Percentiles rank a stretch among this genome's conserved stretches.
Evolutionary conservation across 2,797 vertebrate species (phyloP).

Genomic region (Danionella dracula): DNA sequence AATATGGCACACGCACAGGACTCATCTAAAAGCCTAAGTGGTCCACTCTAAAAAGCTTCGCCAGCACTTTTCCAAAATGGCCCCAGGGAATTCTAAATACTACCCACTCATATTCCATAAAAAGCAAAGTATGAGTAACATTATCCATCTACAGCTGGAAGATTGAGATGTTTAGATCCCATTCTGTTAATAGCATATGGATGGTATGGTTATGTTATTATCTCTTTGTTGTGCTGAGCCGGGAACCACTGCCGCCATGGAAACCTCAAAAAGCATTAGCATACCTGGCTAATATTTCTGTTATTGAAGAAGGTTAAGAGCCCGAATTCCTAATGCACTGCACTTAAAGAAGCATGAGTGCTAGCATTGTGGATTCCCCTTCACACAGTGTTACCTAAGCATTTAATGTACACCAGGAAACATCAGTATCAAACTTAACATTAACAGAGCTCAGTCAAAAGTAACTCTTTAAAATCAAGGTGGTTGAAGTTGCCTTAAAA

Average conservation of each 20-base stretch:
- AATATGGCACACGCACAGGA: slow-evolving; percentile 13
- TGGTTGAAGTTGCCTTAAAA: too few species aligned
- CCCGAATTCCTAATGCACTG: slow-evolving; percentile 43
- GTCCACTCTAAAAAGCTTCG: slow-evolving; percentile 29
- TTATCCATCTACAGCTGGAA: slow-evolving; percentile 36
- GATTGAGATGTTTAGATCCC: slow-evolving; percentile 38
- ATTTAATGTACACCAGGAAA: background rate
- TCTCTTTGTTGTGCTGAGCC: slow-evolving; percentile 43
- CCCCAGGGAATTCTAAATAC: slow-evolving; percentile 43
- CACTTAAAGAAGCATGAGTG: slow-evolving; percentile 22
- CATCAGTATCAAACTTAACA: background rate
- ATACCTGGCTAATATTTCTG: slow-evolving; percentile 51
- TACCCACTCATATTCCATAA: slow-evolving; percentile 40
- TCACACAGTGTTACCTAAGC: slow-evolving; percentile 19
- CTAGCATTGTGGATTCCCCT: slow-evolving; percentile 19
- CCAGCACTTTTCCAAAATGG: slow-evolving; percentile 40
- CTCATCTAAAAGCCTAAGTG: slow-evolving; percentile 22
- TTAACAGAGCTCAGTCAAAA: too few species aligned
- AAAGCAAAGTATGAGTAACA: slow-evolving; percentile 28
- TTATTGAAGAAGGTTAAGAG: slow-evolving; percentile 51
- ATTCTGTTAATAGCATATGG: slow-evolving; percentile 47
- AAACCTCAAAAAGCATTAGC: slow-evolving; percentile 52
- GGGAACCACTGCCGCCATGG: slow-evolving; percentile 45
- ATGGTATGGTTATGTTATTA: slow-evolving; percentile 49
- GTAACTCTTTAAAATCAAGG: too few species aligned